These are phyloP conservation scores for Andrena haemorrhoa DNA, from an alignment of 2,888 invertebrate genomes.

Conservation along the genomic window DNA sequence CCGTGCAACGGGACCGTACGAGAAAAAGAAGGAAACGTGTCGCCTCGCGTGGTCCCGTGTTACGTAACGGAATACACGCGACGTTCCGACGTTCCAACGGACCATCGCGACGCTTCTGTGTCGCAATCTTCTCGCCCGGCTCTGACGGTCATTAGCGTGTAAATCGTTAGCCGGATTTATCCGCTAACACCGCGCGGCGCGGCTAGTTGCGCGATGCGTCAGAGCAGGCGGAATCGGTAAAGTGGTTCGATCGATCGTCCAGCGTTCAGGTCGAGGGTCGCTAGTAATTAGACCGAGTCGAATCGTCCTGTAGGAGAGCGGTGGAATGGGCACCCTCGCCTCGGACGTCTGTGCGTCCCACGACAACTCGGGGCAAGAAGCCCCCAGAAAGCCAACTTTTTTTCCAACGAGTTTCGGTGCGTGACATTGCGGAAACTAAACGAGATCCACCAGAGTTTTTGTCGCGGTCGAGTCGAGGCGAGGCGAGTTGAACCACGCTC, in stretches of 20 bases:
- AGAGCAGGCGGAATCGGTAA: neutral
- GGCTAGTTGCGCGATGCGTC: neutral
- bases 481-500: constrained; percentile 25
- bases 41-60: no score
- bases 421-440: constrained; percentile 66
- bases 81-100: no score
- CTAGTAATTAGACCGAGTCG: constrained; percentile 48
- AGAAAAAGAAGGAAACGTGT: no score
- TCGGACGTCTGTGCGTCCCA: neutral
- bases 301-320: constrained; percentile 11
- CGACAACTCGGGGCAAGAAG: constrained; percentile 10
- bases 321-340: neutral
- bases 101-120: no score
- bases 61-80: no score
- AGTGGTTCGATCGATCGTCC: neutral
- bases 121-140: no score
- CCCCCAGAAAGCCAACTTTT: constrained; percentile 30
- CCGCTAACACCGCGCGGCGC: no score
- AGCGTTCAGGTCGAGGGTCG: constrained; percentile 8
- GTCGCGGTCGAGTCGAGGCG: constrained; percentile 16
- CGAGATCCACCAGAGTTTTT: constrained; percentile 60
- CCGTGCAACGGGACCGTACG: no score
- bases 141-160: no score
- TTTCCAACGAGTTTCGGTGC: constrained; percentile 39
- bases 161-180: no score